Evolutionary conservation across 2,113 vertebrate genomes (phyloP).

Genomic region (Pluvianellus socialis): DNA sequence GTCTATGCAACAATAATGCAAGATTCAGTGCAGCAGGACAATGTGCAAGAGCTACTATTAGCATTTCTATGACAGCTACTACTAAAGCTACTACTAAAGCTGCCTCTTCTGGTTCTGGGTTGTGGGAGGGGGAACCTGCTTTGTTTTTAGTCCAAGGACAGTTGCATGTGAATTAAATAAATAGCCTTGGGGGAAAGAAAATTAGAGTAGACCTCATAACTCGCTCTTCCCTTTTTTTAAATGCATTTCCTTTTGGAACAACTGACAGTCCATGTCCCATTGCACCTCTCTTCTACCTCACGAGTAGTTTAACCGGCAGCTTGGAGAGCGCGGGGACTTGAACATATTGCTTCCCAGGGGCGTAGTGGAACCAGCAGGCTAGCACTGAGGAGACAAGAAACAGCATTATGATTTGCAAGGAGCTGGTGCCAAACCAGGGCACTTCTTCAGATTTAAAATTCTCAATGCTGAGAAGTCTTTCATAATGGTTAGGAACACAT

Average conservation of each 20-base stretch:
- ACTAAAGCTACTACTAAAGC: not conserved
- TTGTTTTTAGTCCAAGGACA: not conserved
- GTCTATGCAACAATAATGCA: fast-evolving
- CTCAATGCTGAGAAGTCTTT: not conserved
- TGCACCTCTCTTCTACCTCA: not conserved
- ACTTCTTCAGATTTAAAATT: not conserved
- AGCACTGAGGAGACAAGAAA: not conserved
- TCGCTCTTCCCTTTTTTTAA: not conserved
- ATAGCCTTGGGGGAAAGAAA: not conserved
- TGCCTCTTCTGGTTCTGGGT: not conserved
- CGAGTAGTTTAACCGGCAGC: not conserved
- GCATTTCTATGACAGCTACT: not conserved
- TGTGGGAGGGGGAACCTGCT: not conserved
- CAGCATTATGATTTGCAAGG: not conserved
- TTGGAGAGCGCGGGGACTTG: not conserved
- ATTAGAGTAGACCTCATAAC: not conserved
- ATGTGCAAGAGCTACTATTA: not conserved
- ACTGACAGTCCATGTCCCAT: not conserved
- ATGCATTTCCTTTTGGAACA: not conserved
- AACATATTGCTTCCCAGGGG: not conserved
- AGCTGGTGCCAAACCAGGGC: not conserved
- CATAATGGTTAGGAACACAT: not conserved
- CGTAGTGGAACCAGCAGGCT: not conserved
- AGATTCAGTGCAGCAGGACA: not conserved
- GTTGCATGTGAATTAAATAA: not conserved